These are phyloP conservation scores for Halocynthia roretzi DNA, from an alignment of 23 tunicate genomes.

Conservation along the genomic window DNA sequence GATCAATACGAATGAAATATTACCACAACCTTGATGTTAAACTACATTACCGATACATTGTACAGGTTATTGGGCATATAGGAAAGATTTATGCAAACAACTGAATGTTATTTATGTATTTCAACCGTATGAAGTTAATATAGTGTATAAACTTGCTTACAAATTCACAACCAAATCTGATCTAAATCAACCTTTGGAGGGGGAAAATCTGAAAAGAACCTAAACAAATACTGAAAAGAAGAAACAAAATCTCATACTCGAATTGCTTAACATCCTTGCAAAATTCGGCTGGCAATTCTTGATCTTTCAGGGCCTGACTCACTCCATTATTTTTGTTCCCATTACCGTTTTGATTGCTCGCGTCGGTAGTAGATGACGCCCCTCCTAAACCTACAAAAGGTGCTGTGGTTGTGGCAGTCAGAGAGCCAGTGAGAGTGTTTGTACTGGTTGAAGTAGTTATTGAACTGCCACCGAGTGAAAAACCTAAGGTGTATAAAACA, in stretches of 20 bases:
- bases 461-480: slow-evolving; percentile 21
- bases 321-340: slow-evolving; percentile 43
- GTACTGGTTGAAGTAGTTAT: neutral
- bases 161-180: no score
- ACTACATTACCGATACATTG: no score
- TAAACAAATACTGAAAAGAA: neutral
- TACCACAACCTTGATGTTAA: no score
- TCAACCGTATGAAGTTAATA: no score
- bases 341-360: slow-evolving; percentile 27
- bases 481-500: neutral
- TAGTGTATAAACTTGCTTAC: no score
- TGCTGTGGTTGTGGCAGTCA: slow-evolving; percentile 6
- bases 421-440: neutral
- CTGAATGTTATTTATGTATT: no score
- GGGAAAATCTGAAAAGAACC: neutral
- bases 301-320: slow-evolving; percentile 69
- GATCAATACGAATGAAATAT: no score
- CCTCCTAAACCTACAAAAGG: slow-evolving; percentile 84
- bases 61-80: no score
- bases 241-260: slow-evolving; percentile 41
- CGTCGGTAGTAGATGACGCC: slow-evolving; percentile 20
- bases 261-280: slow-evolving; percentile 64
- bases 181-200: neutral
- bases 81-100: no score
- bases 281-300: slow-evolving; percentile 57